Conservation (phyloP, 1,140 invertebrate species). For the Littorina saxatilis region DNA sequence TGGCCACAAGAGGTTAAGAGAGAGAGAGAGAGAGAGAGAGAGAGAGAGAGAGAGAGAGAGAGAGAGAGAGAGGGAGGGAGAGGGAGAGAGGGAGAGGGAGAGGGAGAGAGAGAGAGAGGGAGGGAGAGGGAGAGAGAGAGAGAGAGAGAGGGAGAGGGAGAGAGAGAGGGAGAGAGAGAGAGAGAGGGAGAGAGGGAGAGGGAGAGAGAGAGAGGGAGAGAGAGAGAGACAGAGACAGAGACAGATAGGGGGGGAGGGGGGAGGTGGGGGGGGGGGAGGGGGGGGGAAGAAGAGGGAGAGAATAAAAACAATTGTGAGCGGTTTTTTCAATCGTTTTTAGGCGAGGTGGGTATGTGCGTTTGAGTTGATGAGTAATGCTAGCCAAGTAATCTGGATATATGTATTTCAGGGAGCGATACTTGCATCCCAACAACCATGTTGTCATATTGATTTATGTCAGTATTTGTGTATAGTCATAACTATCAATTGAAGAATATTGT, state of each 20-base stretch:
- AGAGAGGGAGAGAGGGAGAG: not conserved
- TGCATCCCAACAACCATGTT: too few species aligned
- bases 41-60: not conserved
- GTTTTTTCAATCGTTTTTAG: too few species aligned
- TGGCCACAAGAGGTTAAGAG: not conserved
- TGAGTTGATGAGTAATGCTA: too few species aligned
- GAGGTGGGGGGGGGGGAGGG: not conserved
- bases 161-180: not conserved
- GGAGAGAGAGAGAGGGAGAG: conserved; percentile 18
- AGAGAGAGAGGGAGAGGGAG: not conserved
- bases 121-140: conserved; percentile 1
- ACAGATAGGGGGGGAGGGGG: conserved; percentile 18
- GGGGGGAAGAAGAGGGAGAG: not conserved
- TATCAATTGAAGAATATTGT: too few species aligned
- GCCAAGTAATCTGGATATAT: too few species aligned
- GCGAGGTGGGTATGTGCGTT: too few species aligned
- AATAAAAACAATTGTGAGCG: too few species aligned
- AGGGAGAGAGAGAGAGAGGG: not conserved
- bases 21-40: not conserved
- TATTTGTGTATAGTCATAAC: too few species aligned
- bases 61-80: not conserved
- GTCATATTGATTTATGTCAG: too few species aligned
- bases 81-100: not conserved
- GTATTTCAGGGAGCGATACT: too few species aligned
- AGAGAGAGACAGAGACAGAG: conserved; percentile 22